Percentiles rank a stretch among this genome's conserved stretches.
These are phyloP conservation scores for Tortricodes alternella DNA, from an alignment of 2,888 invertebrate genomes.

Conservation along the genomic window DNA sequence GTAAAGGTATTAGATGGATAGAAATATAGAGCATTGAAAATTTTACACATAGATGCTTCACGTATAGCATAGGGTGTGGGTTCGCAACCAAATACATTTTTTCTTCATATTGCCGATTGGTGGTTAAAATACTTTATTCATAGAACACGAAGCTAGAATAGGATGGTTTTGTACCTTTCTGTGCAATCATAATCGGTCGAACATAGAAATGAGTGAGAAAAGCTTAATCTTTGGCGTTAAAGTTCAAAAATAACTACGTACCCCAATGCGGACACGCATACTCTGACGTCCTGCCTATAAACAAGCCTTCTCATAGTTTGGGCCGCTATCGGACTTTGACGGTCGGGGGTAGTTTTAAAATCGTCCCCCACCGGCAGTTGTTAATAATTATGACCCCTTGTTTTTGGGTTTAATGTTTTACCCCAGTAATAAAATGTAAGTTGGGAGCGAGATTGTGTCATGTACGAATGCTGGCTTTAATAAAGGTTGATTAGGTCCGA, in stretches of 20 bases:
- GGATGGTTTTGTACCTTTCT: too few relatives aligned
- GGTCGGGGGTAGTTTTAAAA: constrained; percentile 68
- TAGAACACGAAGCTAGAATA: too few relatives aligned
- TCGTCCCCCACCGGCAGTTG: constrained; percentile 53
- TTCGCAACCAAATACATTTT: too few relatives aligned
- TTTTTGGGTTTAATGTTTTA: constrained; percentile 27
- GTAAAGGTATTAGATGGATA: too few relatives aligned
- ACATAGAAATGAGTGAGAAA: background rate
- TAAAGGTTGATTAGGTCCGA: constrained; percentile 26
- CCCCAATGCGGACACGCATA: constrained; percentile 47
- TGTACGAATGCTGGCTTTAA: constrained; percentile 17
- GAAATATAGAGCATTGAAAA: too few relatives aligned
- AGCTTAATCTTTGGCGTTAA: background rate
- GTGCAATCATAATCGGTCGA: too few relatives aligned
- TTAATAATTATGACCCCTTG: constrained; percentile 62
- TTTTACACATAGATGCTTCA: too few relatives aligned
- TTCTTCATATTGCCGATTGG: too few relatives aligned
- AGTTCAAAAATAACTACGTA: constrained; percentile 28
- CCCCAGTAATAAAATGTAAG: constrained; percentile 27
- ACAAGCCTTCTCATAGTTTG: constrained; percentile 72
- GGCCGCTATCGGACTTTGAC: constrained; percentile 69
- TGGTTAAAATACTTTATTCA: too few relatives aligned
- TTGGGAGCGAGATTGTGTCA: constrained; percentile 26
- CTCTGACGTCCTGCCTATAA: constrained; percentile 69
- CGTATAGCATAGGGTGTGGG: too few relatives aligned